These are phyloP conservation scores for Cenopis cana DNA, from an alignment of 2,888 invertebrate species.

Conservation along the genomic window DNA sequence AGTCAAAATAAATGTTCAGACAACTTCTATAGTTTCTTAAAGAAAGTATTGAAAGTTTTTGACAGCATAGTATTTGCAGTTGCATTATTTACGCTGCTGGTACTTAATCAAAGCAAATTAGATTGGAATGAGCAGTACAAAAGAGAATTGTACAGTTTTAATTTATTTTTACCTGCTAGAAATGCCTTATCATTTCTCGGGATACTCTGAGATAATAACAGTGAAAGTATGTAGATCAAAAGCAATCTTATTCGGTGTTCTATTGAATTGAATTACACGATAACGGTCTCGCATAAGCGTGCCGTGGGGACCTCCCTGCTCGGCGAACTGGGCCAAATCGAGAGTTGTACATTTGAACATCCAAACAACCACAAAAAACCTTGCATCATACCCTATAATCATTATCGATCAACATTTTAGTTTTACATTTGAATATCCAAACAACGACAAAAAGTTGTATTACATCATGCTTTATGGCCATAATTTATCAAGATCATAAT, in stretches of 20 bases:
- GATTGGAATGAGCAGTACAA: conserved; percentile 9
- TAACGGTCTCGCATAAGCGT: conserved; percentile 62
- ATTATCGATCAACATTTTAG: conserved; percentile 78
- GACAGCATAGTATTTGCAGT: neutral
- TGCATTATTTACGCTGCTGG: conserved; percentile 5
- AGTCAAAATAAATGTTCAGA: conserved; percentile 2
- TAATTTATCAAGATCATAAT: conserved; percentile 80
- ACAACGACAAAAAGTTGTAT: conserved; percentile 48
- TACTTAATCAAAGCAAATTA: conserved; percentile 12
- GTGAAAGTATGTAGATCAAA: conserved; percentile 57
- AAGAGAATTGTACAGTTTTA: conserved; percentile 5
- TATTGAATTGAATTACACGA: conserved; percentile 64
- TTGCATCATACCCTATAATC: conserved; percentile 76
- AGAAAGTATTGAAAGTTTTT: conserved; percentile 11
- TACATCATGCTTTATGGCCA: conserved; percentile 76
- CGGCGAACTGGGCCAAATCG: conserved; percentile 65
- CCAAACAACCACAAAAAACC: conserved; percentile 57
- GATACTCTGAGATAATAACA: conserved; percentile 44
- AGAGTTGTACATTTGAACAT: conserved; percentile 65
- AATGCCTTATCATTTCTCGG: conserved; percentile 39
- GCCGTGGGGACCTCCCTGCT: conserved; percentile 60
- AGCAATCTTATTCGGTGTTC: conserved; percentile 53
- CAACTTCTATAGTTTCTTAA: neutral
- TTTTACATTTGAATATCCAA: conserved; percentile 43
- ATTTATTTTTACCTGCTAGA: conserved; percentile 27